Base-by-base conservation (phyloP, 2,888 invertebrate genomes). In the Alcis repandata region DNA sequence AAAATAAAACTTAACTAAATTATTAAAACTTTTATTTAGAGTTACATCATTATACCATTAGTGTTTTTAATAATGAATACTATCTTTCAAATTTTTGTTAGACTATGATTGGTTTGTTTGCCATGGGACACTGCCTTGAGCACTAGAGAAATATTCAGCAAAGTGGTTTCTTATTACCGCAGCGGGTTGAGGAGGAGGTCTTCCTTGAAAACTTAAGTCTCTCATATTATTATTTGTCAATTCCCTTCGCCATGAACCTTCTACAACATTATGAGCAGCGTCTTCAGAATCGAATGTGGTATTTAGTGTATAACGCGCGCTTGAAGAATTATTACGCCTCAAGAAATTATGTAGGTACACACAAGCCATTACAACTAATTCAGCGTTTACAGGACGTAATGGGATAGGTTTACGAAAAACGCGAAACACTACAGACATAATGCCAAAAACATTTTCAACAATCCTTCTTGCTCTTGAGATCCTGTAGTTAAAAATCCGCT, bases 361-460 rank as follows among this genome's bases (percentile, higher is more conserved):
- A 52, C 76, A 70, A 27, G 75, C 70, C 67, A 74, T 68, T 68
- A 71, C 63, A 48, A 73, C 70, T 58, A 70, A 51, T 72, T 73
- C 63, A 67, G 65, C 63, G 17, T 41, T 41, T 17, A 41, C 15
- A 4, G 41, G 41, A 17, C 15, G 41, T 15, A 41, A 17, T 15
- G 41, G 15, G 15, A 41, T 41, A 17, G 41, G 8, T 17, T 15
- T 41, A 17, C 41, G 41, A 66, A 73, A 73, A 54, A 72, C 49
- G 45, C 70, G 70, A 67, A 70, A 70, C 38, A 70, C 67, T 53
- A 60, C 61, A 68, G 59, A 19, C 58, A 69, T 60, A 36, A 70
- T 70, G 43, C 70, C 72, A 61, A 74, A 72, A 27, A 68, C 72
- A 69, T 72, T 73, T 69, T n/a, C n/a, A n/a, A n/a, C n/a, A n/a